Evolutionary conservation across 2,113 vertebrate genomes (phyloP).

Genomic region (Nansenia antarctica): DNA sequence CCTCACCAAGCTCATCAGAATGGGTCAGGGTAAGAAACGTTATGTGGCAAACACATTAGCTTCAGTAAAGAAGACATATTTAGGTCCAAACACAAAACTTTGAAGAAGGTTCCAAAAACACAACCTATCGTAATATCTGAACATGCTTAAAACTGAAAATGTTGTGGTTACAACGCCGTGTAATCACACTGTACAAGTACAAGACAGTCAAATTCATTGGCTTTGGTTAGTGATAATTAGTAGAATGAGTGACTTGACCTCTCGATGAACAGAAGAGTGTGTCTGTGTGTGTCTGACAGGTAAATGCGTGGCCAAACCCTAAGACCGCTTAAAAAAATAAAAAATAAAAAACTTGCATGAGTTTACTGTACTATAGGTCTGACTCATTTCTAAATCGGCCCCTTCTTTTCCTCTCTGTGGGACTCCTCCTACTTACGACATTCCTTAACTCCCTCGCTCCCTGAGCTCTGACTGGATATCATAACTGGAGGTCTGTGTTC

Average conservation of each 20-base stretch:
- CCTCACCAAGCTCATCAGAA: not conserved
- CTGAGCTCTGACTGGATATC: slow-evolving; percentile 23
- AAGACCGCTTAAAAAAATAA: too few species aligned
- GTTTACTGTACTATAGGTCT: not conserved
- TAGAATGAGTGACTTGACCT: not conserved
- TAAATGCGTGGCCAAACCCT: not conserved
- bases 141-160: not conserved
- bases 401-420: slow-evolving; percentile 26
- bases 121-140: not conserved
- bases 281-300: not conserved
- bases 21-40: too few species aligned
- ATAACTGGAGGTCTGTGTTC: slow-evolving; percentile 19
- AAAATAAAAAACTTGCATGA: too few species aligned
- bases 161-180: too few species aligned
- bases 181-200: too few species aligned
- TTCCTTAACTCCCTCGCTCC: slow-evolving; percentile 48
- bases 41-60: not conserved
- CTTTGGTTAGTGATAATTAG: not conserved
- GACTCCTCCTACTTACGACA: slow-evolving; percentile 25
- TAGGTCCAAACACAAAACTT: not conserved
- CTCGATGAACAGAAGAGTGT: not conserved
- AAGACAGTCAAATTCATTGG: not conserved
- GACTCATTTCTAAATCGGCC: slow-evolving; percentile 22
- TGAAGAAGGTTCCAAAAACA: not conserved
- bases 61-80: not conserved